Conservation (phyloP, 2,888 invertebrate species). For the Nemoura dubitans region DNA sequence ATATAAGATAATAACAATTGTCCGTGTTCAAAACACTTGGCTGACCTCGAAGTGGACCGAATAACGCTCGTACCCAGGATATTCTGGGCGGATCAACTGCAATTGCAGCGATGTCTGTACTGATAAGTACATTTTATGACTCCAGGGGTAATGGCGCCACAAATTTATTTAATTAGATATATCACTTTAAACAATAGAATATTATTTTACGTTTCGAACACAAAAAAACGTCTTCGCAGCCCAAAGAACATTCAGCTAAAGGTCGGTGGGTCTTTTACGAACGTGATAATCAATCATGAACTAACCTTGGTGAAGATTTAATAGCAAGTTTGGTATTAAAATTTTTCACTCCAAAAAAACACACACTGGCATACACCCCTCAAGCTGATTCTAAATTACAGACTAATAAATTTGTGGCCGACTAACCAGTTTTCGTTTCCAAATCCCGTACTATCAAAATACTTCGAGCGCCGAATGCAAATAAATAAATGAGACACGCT, state of each 20-base stretch:
- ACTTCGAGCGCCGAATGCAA: not conserved
- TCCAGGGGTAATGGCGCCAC: not conserved
- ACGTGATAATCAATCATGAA: not conserved
- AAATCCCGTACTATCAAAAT: not conserved
- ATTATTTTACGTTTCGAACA: not conserved
- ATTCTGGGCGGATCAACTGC: not conserved
- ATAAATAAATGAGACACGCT: not conserved
- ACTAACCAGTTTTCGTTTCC: not conserved
- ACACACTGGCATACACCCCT: not conserved
- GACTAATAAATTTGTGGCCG: not conserved
- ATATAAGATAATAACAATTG: not conserved
- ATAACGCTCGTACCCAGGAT: not conserved
- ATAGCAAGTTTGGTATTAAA: conserved; percentile 5
- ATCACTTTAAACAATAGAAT: not conserved
- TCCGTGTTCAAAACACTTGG: not conserved
- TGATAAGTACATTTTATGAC: not conserved
- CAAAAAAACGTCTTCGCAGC: not conserved
- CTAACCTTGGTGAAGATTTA: not conserved
- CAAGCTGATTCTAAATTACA: not conserved
- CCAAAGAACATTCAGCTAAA: not conserved
- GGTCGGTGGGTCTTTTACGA: not conserved
- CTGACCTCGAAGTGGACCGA: not conserved
- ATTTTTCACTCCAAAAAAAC: not conserved
- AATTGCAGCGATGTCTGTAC: not conserved
- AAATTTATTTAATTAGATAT: not conserved